Percentiles rank a stretch among this genome's conserved stretches.
Conservation (phyloP, 2,797 vertebrate genomes). For the Mormyrops attenuatus region DNA sequence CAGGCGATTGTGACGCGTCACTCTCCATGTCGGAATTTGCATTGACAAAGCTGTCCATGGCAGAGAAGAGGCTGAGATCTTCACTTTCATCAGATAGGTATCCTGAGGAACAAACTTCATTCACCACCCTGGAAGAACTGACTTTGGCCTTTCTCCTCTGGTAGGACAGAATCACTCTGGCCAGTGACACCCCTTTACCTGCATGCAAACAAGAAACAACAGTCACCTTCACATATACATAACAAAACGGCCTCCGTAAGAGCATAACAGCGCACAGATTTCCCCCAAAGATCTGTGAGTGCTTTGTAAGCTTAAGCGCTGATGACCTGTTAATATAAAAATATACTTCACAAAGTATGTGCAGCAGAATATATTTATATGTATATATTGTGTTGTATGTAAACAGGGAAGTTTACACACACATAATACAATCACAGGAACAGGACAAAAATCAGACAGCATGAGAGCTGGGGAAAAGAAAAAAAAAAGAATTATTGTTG, state of each 20-base stretch:
- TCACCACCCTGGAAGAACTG: slow-evolving; percentile 43
- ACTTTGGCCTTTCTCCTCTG: slow-evolving; percentile 60
- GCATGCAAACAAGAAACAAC: slow-evolving; percentile 15
- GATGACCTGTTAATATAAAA: background rate
- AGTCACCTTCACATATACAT: background rate
- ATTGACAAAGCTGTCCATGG: slow-evolving; percentile 64
- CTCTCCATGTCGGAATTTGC: slow-evolving; percentile 77
- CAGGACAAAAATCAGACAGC: background rate
- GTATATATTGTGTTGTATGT: background rate
- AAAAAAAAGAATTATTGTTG: background rate
- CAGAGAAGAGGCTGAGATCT: slow-evolving; percentile 68
- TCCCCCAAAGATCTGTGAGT: background rate
- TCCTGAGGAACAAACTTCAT: slow-evolving; percentile 58
- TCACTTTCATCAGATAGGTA: slow-evolving; percentile 72
- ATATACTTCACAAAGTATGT: background rate
- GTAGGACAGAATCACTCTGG: slow-evolving; percentile 68
- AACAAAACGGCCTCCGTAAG: background rate
- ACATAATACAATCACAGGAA: background rate
- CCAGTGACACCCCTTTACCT: slow-evolving; percentile 73
- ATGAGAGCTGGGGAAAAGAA: background rate
- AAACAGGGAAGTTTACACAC: background rate
- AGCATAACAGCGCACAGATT: background rate
- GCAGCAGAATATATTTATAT: background rate
- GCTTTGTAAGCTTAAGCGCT: background rate
- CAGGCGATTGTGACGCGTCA: slow-evolving; percentile 42